These are phyloP conservation scores for Thamnophis elegans DNA, from an alignment of 2,797 vertebrate species.

Conservation along the genomic window DNA sequence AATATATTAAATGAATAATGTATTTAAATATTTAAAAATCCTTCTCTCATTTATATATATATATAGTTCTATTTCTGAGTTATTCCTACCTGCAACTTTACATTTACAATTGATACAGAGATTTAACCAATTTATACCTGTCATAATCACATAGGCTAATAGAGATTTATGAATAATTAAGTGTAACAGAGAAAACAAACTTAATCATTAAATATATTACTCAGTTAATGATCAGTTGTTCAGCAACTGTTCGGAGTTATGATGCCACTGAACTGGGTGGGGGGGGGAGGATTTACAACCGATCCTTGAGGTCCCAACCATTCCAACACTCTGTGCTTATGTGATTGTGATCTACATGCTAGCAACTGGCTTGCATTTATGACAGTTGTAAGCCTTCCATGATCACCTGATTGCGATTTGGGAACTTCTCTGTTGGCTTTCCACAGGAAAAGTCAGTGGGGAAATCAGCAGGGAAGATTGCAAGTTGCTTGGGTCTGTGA, in stretches of 20 bases:
- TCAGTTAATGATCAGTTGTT: background rate
- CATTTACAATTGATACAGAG: background rate
- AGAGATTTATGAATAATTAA: background rate
- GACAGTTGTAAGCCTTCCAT: background rate
- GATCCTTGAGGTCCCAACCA: background rate
- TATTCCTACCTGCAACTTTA: background rate
- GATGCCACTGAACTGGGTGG: background rate
- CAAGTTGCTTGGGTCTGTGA: background rate
- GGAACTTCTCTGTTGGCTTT: background rate
- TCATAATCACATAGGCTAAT: background rate
- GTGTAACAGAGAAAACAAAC: background rate
- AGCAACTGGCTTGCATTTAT: background rate
- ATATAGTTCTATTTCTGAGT: background rate
- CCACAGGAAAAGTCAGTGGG: background rate
- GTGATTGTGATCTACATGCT: background rate
- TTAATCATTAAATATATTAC: background rate
- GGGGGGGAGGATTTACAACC: background rate
- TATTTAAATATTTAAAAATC: background rate
- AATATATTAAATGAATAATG: background rate
- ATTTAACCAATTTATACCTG: background rate
- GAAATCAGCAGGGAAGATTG: background rate
- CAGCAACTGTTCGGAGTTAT: background rate
- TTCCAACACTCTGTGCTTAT: background rate
- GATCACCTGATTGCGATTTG: background rate
- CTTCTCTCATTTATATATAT: background rate